These are phyloP conservation scores for Mythimna albipuncta DNA, from an alignment of 2,888 invertebrate species.

Conservation along the genomic window DNA sequence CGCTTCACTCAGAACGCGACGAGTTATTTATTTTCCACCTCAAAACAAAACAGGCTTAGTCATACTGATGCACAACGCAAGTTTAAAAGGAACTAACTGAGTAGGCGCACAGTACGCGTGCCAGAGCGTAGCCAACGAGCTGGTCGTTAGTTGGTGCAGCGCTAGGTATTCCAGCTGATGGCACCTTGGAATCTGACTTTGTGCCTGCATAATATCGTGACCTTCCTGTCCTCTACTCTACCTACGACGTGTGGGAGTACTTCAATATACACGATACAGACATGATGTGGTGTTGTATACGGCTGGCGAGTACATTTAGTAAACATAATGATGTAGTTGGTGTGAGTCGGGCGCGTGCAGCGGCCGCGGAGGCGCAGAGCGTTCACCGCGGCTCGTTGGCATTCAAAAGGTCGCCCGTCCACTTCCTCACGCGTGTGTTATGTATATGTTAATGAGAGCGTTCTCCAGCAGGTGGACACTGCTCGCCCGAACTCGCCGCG, in stretches of 20 bases:
- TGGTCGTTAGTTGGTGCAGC: neutral
- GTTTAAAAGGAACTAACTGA: neutral
- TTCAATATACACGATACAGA: neutral
- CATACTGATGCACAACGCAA: too few relatives aligned
- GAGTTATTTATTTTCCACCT: too few relatives aligned
- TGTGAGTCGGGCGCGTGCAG: neutral
- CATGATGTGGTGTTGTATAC: neutral
- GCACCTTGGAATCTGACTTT: neutral
- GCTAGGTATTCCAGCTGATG: neutral
- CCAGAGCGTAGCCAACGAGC: neutral
- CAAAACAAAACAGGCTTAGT: too few relatives aligned
- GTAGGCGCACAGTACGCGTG: neutral
- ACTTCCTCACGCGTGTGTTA: conserved; percentile 49
- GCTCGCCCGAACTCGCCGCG: neutral
- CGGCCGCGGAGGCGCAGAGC: neutral
- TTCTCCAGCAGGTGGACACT: conserved; percentile 31
- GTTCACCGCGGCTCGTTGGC: conserved; percentile 38
- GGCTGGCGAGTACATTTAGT: neutral
- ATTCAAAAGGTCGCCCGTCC: conserved; percentile 54
- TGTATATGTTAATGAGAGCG: conserved; percentile 44
- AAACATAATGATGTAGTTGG: neutral
- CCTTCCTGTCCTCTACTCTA: neutral
- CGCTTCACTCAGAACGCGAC: too few relatives aligned
- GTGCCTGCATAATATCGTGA: neutral
- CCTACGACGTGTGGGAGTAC: neutral